Conservation (phyloP, 2,888 invertebrate species). For the Bhutanitis thaidina region DNA sequence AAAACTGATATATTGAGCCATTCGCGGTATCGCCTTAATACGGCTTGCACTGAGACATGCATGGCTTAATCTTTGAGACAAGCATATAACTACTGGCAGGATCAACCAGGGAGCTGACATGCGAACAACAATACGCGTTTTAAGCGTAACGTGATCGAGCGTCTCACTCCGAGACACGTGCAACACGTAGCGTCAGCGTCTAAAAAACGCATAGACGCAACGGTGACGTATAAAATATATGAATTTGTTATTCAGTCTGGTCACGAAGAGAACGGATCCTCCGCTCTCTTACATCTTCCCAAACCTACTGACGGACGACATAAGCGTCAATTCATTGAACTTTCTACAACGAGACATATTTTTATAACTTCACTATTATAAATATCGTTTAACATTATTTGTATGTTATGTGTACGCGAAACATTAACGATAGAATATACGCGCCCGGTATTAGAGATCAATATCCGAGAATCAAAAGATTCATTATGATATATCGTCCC, state of each 20-base stretch:
- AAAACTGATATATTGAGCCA: conserved; percentile 82
- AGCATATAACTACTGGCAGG: conserved; percentile 83
- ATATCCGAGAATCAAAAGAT: too few relatives aligned
- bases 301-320: too few relatives aligned
- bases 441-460: too few relatives aligned
- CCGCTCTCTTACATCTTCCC: too few relatives aligned
- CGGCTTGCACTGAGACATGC: conserved; percentile 82
- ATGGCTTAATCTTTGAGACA: conserved; percentile 83
- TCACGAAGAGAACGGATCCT: not conserved
- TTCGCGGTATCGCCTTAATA: conserved; percentile 78
- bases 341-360: too few relatives aligned
- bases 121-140: too few relatives aligned
- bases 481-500: too few relatives aligned
- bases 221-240: not conserved
- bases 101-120: conserved; percentile 67
- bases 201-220: not conserved
- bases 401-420: too few relatives aligned
- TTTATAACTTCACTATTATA: too few relatives aligned
- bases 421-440: too few relatives aligned
- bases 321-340: too few relatives aligned
- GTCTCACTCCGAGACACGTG: not conserved
- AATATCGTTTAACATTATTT: too few relatives aligned
- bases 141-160: not conserved
- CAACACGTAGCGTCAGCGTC: not conserved
- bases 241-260: not conserved